These are phyloP conservation scores for Xenopus laevis DNA, from an alignment of 2,113 vertebrate genomes.

Conservation along the genomic window DNA sequence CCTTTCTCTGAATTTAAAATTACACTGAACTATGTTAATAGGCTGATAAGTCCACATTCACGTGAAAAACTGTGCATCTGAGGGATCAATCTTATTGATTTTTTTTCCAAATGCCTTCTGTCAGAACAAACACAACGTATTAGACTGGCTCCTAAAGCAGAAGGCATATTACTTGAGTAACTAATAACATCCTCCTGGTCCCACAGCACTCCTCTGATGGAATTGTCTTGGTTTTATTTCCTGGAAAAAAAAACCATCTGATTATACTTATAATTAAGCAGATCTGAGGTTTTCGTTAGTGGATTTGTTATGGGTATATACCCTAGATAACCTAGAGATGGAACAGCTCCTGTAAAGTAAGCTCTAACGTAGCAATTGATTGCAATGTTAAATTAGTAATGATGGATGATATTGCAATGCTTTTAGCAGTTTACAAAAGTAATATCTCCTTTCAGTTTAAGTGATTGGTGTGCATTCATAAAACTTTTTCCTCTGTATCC, in stretches of 20 bases:
- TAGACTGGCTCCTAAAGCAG: constrained; percentile 44
- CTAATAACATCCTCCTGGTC: constrained; percentile 15
- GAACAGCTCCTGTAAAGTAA: constrained; percentile 23
- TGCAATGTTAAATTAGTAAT: neutral
- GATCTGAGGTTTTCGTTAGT: constrained; percentile 35
- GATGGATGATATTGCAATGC: neutral
- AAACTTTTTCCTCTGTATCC: constrained; percentile 27
- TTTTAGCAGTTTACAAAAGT: neutral
- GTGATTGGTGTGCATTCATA: constrained; percentile 22
- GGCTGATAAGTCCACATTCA: constrained; percentile 39
- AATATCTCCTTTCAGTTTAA: constrained; percentile 47
- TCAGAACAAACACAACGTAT: constrained; percentile 56
- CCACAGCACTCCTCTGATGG: constrained; percentile 19
- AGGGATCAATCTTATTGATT: constrained; percentile 59
- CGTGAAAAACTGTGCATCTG: constrained; percentile 22
- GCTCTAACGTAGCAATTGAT: constrained; percentile 28
- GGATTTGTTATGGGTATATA: constrained; percentile 23
- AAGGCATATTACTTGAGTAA: constrained; percentile 31
- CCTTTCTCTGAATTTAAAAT: neutral
- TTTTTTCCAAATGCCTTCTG: constrained; percentile 54
- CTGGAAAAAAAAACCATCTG: constrained; percentile 1
- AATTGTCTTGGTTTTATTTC: constrained; percentile 19
- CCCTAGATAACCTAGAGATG: constrained; percentile 32
- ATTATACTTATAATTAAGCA: constrained; percentile 17
- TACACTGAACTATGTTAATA: constrained; percentile 29